Evolutionary conservation across 92 coral and sea anemone genomes (phyloP).

Genomic region (Actinostola sp.): DNA sequence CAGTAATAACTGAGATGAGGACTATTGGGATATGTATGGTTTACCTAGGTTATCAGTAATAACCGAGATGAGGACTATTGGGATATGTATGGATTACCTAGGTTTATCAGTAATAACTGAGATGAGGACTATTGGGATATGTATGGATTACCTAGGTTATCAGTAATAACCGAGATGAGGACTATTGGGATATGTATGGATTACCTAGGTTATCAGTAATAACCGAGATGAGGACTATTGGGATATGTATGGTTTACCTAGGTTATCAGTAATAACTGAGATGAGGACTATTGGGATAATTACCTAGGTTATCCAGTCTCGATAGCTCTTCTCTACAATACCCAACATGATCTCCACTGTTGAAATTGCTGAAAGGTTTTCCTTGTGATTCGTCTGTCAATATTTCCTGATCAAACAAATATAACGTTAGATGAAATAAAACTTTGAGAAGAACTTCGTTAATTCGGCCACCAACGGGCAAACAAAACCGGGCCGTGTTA

Average conservation of each 20-base stretch:
- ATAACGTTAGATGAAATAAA: background rate
- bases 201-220: background rate
- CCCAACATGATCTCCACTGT: background rate
- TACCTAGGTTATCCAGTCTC: background rate
- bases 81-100: background rate
- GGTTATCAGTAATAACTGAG: background rate
- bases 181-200: background rate
- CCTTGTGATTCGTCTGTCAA: conserved; percentile 13
- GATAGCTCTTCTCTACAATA: conserved; percentile 2
- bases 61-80: background rate
- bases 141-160: background rate
- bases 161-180: background rate
- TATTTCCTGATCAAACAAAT: conserved; percentile 1
- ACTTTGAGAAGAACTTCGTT: too few relatives aligned
- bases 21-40: background rate
- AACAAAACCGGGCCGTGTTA: too few relatives aligned
- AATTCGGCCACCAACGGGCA: too few relatives aligned
- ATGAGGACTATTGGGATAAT: background rate
- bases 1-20: background rate
- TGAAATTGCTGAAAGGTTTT: background rate
- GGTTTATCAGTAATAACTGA: too few relatives aligned
- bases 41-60: background rate
- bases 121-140: background rate
- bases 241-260: background rate
- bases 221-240: background rate